Percentiles rank a stretch among this genome's conserved stretches.
phyloP scores from a whole-genome alignment of 2,888 invertebrate genomes.

The Neocrepidodera transversa region DNA sequence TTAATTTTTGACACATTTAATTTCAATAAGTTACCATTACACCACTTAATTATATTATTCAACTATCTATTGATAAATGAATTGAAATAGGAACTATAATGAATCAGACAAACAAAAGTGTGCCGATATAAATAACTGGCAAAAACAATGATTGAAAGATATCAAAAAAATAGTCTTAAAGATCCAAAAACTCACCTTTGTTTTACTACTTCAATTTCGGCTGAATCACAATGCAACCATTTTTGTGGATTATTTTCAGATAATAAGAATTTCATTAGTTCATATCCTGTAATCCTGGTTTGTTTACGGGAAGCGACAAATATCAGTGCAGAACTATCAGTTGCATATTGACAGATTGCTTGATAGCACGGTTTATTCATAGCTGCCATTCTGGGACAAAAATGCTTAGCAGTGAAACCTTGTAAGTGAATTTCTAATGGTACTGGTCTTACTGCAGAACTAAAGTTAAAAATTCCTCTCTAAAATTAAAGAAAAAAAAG shows the following conservation, averaged over 20 bases:
- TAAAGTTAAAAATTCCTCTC: conserved; percentile 95
- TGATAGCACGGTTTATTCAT: conserved; percentile 99
- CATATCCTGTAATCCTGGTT: conserved; percentile 94
- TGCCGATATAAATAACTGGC: too few species aligned
- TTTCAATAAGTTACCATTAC: too few species aligned
- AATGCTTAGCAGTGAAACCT: conserved; percentile 97
- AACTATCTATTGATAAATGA: too few species aligned
- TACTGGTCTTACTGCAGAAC: conserved; percentile 97
- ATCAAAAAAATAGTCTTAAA: too few species aligned
- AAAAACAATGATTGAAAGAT: too few species aligned
- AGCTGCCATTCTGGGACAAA: conserved; percentile 98
- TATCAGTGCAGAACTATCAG: conserved; percentile 87
- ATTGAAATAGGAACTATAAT: too few species aligned
- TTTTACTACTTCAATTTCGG: conserved; percentile 83
- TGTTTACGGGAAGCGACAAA: conserved; percentile 97
- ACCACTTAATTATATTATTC: too few species aligned
- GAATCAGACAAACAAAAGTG: too few species aligned
- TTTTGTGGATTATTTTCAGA: conserved; percentile 93
- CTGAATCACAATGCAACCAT: conserved; percentile 88
- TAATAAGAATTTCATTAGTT: conserved; percentile 89
- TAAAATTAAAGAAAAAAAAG: conserved; percentile 48
- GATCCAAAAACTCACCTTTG: conserved; percentile 62
- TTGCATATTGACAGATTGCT: conserved; percentile 92
- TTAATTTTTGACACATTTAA: too few species aligned
- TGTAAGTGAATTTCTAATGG: conserved; percentile 86